Evolutionary conservation across 2,113 vertebrate genomes (phyloP).

Genomic region (Bucco capensis): DNA sequence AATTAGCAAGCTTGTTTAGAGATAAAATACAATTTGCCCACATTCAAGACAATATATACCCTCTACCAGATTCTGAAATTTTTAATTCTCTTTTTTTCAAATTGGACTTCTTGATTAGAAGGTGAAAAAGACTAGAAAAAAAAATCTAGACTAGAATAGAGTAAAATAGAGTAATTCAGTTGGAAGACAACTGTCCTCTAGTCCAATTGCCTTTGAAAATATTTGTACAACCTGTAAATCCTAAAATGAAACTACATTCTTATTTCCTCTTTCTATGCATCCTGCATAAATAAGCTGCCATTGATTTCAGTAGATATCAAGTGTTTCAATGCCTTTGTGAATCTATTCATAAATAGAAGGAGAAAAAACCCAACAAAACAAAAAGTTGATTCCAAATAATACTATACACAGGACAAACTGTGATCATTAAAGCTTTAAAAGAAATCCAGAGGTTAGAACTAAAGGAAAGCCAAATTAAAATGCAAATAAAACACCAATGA

Average conservation of each 20-base stretch:
- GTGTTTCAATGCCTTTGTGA: not conserved
- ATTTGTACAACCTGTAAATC: not conserved
- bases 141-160: no score
- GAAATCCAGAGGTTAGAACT: not conserved
- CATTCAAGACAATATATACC: not conserved
- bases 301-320: not conserved
- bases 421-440: not conserved
- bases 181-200: not conserved
- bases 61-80: not conserved
- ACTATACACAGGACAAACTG: not conserved
- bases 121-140: not conserved
- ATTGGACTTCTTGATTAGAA: not conserved
- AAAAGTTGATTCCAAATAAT: not conserved
- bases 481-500: not conserved
- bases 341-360: not conserved
- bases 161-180: not conserved
- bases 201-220: not conserved
- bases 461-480: not conserved
- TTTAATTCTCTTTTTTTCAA: not conserved
- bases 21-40: not conserved
- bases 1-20: not conserved
- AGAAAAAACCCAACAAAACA: no score
- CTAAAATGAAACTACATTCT: not conserved
- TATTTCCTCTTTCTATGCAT: not conserved
- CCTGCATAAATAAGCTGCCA: not conserved